These are phyloP conservation scores for Ctenochaetus hawaiiensis DNA, from an alignment of 2,797 vertebrate species.

Conservation along the genomic window DNA sequence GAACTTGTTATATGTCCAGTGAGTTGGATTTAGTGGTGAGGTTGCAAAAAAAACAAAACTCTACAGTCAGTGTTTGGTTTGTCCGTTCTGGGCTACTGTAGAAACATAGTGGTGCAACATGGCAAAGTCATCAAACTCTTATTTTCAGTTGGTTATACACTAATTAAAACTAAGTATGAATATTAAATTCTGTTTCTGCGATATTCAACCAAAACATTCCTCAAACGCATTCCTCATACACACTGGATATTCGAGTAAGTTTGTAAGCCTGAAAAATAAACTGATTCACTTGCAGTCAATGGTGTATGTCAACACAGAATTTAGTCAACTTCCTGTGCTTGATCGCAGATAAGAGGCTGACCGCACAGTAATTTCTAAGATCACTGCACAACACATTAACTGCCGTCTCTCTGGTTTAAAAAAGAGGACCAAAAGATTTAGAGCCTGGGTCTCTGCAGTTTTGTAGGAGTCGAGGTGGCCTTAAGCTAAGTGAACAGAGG, in stretches of 20 bases:
- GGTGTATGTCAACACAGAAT: conserved; percentile 21
- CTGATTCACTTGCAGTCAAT: not conserved
- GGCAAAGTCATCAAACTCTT: no score
- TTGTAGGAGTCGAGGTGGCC: conserved; percentile 8
- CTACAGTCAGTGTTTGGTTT: no score
- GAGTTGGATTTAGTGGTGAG: no score
- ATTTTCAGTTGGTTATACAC: no score
- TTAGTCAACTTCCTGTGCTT: conserved; percentile 36
- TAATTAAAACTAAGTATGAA: no score
- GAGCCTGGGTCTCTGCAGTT: not conserved
- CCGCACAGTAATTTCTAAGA: conserved; percentile 20
- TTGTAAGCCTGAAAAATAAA: conserved; percentile 3
- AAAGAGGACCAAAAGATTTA: conserved; percentile 20
- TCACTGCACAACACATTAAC: conserved; percentile 11
- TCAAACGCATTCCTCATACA: no score
- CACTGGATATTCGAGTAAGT: not conserved
- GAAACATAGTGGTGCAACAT: no score
- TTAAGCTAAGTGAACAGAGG: conserved; percentile 20
- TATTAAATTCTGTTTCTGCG: no score
- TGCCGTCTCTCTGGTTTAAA: conserved; percentile 21
- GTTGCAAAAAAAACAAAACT: no score
- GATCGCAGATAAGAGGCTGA: conserved; percentile 25
- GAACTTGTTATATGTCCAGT: not conserved
- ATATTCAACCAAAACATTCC: no score
- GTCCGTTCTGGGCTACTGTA: no score